These are phyloP conservation scores for Lasioglossum pauxillum DNA, from an alignment of 2,888 invertebrate species.

Conservation along the genomic window DNA sequence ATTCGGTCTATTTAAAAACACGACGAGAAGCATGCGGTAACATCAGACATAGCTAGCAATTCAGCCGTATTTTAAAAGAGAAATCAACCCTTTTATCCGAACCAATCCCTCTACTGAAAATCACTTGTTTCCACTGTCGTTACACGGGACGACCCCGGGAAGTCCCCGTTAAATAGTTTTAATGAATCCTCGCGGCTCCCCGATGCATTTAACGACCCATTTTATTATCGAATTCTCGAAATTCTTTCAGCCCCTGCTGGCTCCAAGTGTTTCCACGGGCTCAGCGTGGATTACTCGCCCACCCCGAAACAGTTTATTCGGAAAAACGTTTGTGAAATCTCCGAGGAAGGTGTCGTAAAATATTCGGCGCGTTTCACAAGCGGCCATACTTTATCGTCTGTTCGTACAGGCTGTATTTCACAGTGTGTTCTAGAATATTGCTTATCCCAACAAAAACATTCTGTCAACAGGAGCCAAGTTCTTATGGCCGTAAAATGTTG, in stretches of 20 bases:
- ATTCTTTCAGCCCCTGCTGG: background rate
- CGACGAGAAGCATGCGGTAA: background rate
- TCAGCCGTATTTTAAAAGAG: no score
- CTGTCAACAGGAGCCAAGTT: no score
- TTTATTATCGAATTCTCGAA: slow-evolving; percentile 3
- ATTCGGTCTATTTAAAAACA: background rate
- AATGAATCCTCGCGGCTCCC: slow-evolving; percentile 47
- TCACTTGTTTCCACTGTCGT: no score
- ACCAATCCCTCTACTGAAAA: no score
- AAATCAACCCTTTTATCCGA: no score
- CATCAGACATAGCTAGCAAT: no score
- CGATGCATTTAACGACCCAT: slow-evolving; percentile 32
- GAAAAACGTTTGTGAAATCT: slow-evolving; percentile 52
- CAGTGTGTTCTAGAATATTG: slow-evolving; percentile 26
- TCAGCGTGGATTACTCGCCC: slow-evolving; percentile 22
- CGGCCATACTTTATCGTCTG: slow-evolving; percentile 34
- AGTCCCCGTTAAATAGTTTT: background rate
- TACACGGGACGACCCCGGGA: no score
- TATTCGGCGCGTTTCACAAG: slow-evolving; percentile 47
- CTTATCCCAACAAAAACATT: no score
- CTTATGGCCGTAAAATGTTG: no score
- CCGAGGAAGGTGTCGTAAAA: slow-evolving; percentile 51
- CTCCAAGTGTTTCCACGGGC: background rate
- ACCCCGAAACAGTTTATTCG: slow-evolving; percentile 40
- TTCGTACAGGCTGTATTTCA: slow-evolving; percentile 48